Percentiles rank a stretch among this genome's conserved stretches.
Conservation (phyloP, 2,888 invertebrate genomes). For the Bibio marci region DNA sequence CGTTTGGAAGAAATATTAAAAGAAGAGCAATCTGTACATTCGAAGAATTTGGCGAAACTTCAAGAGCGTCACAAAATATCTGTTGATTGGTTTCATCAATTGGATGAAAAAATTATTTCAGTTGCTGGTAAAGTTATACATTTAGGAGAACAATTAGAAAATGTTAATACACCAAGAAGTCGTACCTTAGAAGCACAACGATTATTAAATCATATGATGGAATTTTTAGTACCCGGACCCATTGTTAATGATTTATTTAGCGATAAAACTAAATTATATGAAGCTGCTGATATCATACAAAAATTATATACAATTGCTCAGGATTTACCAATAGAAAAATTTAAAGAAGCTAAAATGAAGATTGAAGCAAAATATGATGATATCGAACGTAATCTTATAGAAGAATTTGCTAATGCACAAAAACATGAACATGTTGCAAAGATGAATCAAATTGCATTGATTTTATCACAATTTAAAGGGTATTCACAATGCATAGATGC, state of each 20-base stretch:
- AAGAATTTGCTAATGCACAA: constrained; percentile 86
- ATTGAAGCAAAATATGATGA: constrained; percentile 81
- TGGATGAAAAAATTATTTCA: constrained; percentile 90
- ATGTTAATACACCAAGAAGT: constrained; percentile 85
- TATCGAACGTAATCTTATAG: constrained; percentile 75
- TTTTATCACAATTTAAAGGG: constrained; percentile 89
- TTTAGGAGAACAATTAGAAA: constrained; percentile 95
- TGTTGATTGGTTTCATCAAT: constrained; percentile 72
- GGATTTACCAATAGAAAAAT: constrained; percentile 78
- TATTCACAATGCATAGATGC: constrained; percentile 93
- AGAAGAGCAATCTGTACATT: constrained; percentile 74
- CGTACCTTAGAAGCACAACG: constrained; percentile 90
- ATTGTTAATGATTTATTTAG: constrained; percentile 73
- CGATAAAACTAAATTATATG: constrained; percentile 58
- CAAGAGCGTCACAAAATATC: constrained; percentile 78
- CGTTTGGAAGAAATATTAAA: constrained; percentile 62
- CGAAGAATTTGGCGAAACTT: constrained; percentile 60
- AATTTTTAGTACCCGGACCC: constrained; percentile 76
- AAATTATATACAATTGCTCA: constrained; percentile 90
- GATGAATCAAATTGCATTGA: constrained; percentile 86
- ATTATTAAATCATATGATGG: constrained; percentile 78
- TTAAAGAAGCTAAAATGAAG: constrained; percentile 68
- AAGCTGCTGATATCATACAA: constrained; percentile 95
- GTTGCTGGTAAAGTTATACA: constrained; percentile 96
- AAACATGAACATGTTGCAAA: constrained; percentile 63